phyloP scores from a whole-genome alignment of 2,888 invertebrate species.

The Diadromus collaris region DNA sequence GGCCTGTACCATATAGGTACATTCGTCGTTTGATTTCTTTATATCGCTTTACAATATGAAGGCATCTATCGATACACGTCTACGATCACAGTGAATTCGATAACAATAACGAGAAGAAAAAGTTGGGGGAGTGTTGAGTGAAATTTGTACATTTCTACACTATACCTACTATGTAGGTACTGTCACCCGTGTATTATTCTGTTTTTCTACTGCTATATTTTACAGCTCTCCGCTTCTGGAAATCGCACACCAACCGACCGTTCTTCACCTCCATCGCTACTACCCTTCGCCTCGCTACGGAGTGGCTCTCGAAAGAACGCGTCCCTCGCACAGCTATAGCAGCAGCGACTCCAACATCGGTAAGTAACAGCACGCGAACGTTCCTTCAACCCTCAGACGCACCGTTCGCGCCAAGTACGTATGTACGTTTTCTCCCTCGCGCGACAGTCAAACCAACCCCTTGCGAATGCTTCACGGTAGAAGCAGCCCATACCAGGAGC shows the following conservation, averaged over 20 bases:
- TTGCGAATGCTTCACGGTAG: slow-evolving; percentile 47
- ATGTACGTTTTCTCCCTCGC: slow-evolving; percentile 51
- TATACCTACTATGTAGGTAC: too few species aligned
- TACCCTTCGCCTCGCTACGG: slow-evolving; percentile 40
- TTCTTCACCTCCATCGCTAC: slow-evolving; percentile 46
- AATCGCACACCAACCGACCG: slow-evolving; percentile 25
- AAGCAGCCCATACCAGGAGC: slow-evolving; percentile 29
- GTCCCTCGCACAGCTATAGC: slow-evolving; percentile 20
- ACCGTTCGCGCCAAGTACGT: slow-evolving; percentile 45
- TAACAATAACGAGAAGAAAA: too few species aligned
- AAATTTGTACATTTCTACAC: neutral
- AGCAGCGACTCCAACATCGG: neutral
- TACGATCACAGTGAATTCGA: too few species aligned
- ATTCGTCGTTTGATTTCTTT: too few species aligned
- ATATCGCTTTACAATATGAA: too few species aligned
- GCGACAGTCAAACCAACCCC: slow-evolving; percentile 52
- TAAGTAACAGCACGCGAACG: slow-evolving; percentile 38
- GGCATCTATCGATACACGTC: too few species aligned
- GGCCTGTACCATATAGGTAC: too few species aligned
- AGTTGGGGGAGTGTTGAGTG: neutral
- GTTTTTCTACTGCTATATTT: slow-evolving; percentile 24
- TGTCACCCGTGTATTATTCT: slow-evolving; percentile 8
- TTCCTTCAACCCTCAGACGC: slow-evolving; percentile 49
- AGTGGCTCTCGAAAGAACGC: slow-evolving; percentile 58
- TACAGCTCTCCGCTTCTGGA: slow-evolving; percentile 11